These are phyloP conservation scores for Gymnothorax reevesii DNA, from an alignment of 2,797 vertebrate genomes.

Conservation along the genomic window DNA sequence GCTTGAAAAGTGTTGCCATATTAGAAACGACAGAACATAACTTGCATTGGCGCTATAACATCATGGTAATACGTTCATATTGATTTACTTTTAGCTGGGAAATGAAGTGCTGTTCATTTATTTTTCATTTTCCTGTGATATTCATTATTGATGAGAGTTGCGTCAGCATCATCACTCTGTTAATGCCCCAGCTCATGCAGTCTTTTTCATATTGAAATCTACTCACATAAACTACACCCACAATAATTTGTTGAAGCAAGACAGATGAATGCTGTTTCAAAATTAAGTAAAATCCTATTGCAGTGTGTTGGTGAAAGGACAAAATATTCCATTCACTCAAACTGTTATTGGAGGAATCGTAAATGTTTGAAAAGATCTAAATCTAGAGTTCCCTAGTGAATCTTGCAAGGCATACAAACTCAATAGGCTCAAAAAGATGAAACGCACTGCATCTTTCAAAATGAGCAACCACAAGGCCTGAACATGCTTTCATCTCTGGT, in stretches of 20 bases:
- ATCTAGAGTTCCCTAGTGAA: conserved; percentile 49
- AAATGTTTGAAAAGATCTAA: conserved; percentile 54
- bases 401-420: conserved; percentile 39
- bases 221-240: conserved; percentile 48
- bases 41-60: background rate
- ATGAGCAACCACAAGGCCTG: background rate
- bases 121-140: background rate
- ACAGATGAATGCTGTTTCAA: conserved; percentile 43
- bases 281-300: conserved; percentile 47
- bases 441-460: conserved; percentile 6
- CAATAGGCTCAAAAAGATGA: conserved; percentile 33
- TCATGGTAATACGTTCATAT: background rate
- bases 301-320: background rate
- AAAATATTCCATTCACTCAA: conserved; percentile 1
- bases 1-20: background rate
- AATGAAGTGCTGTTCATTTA: conserved; percentile 16
- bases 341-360: conserved; percentile 34
- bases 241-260: conserved; percentile 48
- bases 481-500: conserved; percentile 5
- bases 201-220: conserved; percentile 38
- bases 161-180: background rate
- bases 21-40: background rate
- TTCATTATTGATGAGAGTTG: conserved; percentile 17
- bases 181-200: conserved; percentile 1
- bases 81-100: background rate